Conservation (phyloP, 2,888 invertebrate genomes). For the Volucella inflata region DNA sequence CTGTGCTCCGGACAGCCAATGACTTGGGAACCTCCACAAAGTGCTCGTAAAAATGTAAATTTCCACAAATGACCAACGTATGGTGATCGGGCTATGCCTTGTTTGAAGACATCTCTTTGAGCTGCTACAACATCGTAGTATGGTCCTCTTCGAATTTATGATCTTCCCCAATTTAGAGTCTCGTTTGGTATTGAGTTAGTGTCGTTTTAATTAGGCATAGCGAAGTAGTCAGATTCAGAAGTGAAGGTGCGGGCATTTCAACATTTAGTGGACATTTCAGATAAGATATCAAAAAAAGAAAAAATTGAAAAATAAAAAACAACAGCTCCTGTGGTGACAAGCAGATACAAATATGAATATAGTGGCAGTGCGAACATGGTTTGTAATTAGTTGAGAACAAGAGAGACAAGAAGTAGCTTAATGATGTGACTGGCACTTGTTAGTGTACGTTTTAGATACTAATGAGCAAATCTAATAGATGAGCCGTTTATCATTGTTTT, state of each 20-base stretch:
- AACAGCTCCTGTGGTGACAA: slow-evolving; percentile 60
- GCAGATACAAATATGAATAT: slow-evolving; percentile 8
- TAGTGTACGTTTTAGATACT: too few species aligned
- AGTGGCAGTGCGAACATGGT: slow-evolving; percentile 32
- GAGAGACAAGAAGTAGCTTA: not conserved
- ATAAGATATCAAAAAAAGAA: slow-evolving; percentile 64
- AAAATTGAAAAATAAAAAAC: slow-evolving; percentile 56
- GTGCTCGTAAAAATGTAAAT: slow-evolving; percentile 69
- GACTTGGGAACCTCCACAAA: slow-evolving; percentile 35
- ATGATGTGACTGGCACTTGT: not conserved
- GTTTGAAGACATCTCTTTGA: slow-evolving; percentile 21
- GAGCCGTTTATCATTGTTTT: too few species aligned
- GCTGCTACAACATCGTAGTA: slow-evolving; percentile 15
- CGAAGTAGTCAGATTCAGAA: not conserved
- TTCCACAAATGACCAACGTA: slow-evolving; percentile 52
- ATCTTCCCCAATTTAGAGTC: slow-evolving; percentile 60
- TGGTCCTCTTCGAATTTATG: slow-evolving; percentile 53
- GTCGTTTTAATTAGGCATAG: slow-evolving; percentile 68
- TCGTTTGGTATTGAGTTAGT: slow-evolving; percentile 68
- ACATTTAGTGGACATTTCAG: slow-evolving; percentile 32
- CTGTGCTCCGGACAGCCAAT: slow-evolving; percentile 20
- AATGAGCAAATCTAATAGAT: too few species aligned
- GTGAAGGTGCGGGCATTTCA: not conserved
- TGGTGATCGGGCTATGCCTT: slow-evolving; percentile 32
- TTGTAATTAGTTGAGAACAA: not conserved